phyloP scores from a whole-genome alignment of 1,140 invertebrate species.

The Ctenoplectra terminalis region DNA sequence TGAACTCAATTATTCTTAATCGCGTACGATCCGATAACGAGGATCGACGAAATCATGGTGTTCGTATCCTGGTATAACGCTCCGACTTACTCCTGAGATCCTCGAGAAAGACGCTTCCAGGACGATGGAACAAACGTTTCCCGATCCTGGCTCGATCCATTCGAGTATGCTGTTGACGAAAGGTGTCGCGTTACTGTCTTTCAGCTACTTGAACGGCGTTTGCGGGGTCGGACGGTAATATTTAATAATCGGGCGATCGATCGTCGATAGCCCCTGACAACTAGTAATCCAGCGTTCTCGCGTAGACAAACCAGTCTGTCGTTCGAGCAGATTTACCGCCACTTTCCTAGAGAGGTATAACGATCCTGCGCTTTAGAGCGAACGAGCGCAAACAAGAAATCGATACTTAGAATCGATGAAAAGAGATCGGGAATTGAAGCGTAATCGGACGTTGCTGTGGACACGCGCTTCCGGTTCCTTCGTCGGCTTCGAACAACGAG shows the following conservation, averaged over 20 bases:
- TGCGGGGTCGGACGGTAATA: constrained; percentile 28
- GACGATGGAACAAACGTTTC: no score
- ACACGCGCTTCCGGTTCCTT: constrained; percentile 66
- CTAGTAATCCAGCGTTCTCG: background rate
- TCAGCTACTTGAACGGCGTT: constrained; percentile 31
- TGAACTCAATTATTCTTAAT: no score
- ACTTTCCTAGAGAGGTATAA: constrained; percentile 20
- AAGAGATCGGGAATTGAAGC: no score
- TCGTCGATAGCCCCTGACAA: constrained; percentile 14
- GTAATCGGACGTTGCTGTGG: constrained; percentile 31
- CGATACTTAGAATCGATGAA: background rate
- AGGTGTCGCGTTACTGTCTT: constrained; percentile 66
- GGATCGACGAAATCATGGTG: no score
- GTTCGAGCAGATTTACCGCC: constrained; percentile 31
- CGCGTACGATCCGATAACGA: no score
- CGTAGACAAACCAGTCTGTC: constrained; percentile 35
- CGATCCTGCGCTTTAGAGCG: background rate
- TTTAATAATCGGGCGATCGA: constrained; percentile 52
- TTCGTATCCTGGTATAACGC: no score
- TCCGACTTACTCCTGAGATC: no score
- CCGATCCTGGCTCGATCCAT: no score
- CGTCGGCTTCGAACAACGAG: background rate
- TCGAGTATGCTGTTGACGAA: constrained; percentile 31
- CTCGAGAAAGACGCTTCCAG: no score
- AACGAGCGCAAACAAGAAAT: background rate